Conservation (phyloP, 23 tunicate species). For the Aplidium turbinatum region DNA sequence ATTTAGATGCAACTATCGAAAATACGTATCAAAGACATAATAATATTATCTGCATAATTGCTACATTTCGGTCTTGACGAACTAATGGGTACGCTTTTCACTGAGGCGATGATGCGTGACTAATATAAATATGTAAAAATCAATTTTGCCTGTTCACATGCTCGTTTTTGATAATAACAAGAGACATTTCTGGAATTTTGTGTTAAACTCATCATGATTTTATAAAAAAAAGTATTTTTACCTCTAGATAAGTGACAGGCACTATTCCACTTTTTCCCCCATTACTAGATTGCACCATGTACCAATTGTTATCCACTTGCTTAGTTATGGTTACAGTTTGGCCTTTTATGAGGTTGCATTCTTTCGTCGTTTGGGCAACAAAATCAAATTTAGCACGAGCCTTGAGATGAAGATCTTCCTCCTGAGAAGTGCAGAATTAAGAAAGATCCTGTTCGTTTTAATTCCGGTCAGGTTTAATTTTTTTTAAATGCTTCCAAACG, state of each 20-base stretch:
- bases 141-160: no score
- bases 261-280: constrained; percentile 70
- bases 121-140: no score
- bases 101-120: no score
- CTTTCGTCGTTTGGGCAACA: constrained; percentile 57
- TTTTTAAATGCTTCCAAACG: no score
- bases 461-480: no score
- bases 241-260: constrained; percentile 79
- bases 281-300: constrained; percentile 55
- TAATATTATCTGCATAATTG: no score
- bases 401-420: constrained; percentile 42
- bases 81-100: no score
- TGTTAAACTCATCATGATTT: neutral
- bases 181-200: neutral
- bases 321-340: constrained; percentile 56
- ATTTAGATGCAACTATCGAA: no score
- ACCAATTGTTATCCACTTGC: constrained; percentile 78
- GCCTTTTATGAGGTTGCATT: constrained; percentile 56
- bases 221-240: constrained; percentile 2
- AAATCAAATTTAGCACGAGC: constrained; percentile 79
- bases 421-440: constrained; percentile 3
- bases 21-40: no score
- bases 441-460: no score
- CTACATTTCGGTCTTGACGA: no score
- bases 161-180: neutral